Evolutionary conservation across 2,888 invertebrate species (phyloP).

Genomic region (Galerucella nymphaeae): DNA sequence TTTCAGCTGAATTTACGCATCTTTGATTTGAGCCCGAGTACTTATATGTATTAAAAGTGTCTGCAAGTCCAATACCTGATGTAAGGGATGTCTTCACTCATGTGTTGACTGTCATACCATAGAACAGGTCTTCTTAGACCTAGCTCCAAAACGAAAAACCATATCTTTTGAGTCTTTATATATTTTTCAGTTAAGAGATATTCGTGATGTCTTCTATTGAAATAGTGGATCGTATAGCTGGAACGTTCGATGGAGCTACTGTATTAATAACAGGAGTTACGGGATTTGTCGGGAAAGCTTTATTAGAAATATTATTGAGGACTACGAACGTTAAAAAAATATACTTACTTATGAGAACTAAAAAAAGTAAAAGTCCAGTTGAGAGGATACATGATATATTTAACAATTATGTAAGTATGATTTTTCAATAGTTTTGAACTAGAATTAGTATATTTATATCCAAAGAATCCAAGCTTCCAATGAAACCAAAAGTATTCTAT

Average conservation of each 20-base stretch:
- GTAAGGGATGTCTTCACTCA: too few species aligned
- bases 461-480: too few species aligned
- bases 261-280: slow-evolving; percentile 64
- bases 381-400: slow-evolving; percentile 62
- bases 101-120: too few species aligned
- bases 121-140: too few species aligned
- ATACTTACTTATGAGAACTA: slow-evolving; percentile 62
- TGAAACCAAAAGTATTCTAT: too few species aligned
- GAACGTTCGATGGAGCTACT: slow-evolving; percentile 54
- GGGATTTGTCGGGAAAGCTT: slow-evolving; percentile 65
- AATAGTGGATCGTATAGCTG: slow-evolving; percentile 48
- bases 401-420: slow-evolving; percentile 50
- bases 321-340: slow-evolving; percentile 62
- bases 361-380: slow-evolving; percentile 61
- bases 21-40: too few species aligned
- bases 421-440: neutral
- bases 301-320: slow-evolving; percentile 64
- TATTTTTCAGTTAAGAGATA: neutral
- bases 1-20: too few species aligned
- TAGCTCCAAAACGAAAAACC: too few species aligned
- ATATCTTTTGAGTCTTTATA: neutral
- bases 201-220: slow-evolving; percentile 29
- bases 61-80: too few species aligned
- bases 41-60: too few species aligned
- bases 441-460: too few species aligned